Base-by-base conservation (phyloP, 2,888 invertebrate genomes). In the Torymus texanus region DNA sequence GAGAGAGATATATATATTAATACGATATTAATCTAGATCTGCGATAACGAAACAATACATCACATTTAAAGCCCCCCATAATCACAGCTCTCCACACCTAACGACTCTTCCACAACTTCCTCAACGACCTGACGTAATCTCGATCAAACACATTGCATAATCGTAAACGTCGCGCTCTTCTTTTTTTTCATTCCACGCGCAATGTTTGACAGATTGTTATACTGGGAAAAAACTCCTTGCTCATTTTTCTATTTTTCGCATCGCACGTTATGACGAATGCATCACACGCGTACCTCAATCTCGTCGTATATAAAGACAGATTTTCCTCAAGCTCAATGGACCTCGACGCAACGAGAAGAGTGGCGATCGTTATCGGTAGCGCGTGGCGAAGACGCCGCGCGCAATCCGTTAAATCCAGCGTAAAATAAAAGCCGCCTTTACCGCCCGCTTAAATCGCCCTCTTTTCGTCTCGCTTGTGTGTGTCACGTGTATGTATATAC, bases 391-490 rank as follows among this genome's bases (percentile, higher is more conserved):
- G 16, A 53, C 63, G n/a, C 55, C 51, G 58, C 29, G 58, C 29
- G 8, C 65, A 29, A 65, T 80, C 82, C 82, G 84, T 87, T 87
- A 87, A 88, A 87, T 86, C 87, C 85, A 82, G 84, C 85, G 86
- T 88, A 86, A 88, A 87, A 87, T 88, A 87, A 88, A 87, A 85
- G 84, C 41, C 85, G 83, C 83, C 83, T 85, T 86, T 87, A 83
- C 84, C 81, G 81, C 61, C 29, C 80, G 81, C 75, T 83, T 83
- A 82, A 83, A 81, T 79, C 68, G 79, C 80, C 75, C 75, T 81
- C 80, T 76, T 81, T 80, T 79, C 76, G 41, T 66, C 82, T 78
- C 79, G 84, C 82, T 81, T 80, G 82, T 80, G 84, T 82, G 84
- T n/a, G 85, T 85, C 41, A 8, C 41, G 8, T 41, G 10, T 41